Evolutionary conservation across 1,140 invertebrate species (phyloP), one percentile per base, ranked within the genome.

Genomic region (Anoplolepis gracilipes): DNA sequence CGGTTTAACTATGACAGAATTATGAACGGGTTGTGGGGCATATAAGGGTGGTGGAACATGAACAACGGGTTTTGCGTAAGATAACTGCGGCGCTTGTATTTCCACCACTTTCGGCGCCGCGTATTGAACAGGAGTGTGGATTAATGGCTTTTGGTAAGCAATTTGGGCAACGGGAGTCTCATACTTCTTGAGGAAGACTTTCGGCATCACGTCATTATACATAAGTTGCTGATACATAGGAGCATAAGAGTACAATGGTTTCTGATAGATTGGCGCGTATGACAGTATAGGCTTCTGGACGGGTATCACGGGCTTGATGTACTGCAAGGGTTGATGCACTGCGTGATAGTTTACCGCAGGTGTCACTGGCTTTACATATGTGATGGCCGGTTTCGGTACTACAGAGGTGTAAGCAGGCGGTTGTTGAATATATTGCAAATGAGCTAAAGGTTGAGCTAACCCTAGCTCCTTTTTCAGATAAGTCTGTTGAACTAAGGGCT

Each of bases 241-340:
- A 1, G 87, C 72, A 36, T 91, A 86, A 49, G 46, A 3, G 8
- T 92, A 86, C 2, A 90, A 67, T 5, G 91, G 88, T 11, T 90
- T 88, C 19, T 91, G 85, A 25, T 92, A 92, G 11, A 88, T 11
- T 0, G 92, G 94, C 0, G 89, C 87, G 55, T 93, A 91, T 1
- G 86, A 79, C 2, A 85, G 67, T 28, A 85, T 73, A 0, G 93
- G 92, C 53, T 92, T 94, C 16, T 93, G 90, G 8, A 91, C 30
- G 1, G 75, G 84, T 49, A 25, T 72, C 28, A 19, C 22, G 2
- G 86, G 84, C 11, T 82, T 86, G 61, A 85, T 53, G 46, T 78
- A 70, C 16, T 77, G 65, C 5, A 61, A 0, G 25, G 77, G 46
- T n/a, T 79, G 79, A 59, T 82, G 62, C 28, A 78, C 28, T 53